These are phyloP conservation scores for Salmo trutta DNA, from an alignment of 2,797 vertebrate genomes.

Conservation along the genomic window DNA sequence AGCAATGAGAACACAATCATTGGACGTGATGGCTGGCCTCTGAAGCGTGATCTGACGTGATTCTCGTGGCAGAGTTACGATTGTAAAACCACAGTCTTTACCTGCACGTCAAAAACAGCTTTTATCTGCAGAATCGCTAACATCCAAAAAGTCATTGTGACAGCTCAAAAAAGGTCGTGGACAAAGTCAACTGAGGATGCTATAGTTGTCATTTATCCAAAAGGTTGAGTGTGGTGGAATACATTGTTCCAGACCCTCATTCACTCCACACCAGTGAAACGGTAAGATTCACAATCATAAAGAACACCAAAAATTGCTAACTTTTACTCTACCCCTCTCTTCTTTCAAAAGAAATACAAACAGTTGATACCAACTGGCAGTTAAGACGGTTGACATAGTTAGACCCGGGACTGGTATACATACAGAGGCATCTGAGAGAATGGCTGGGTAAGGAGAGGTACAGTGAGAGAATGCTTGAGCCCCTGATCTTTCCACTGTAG, in stretches of 20 bases:
- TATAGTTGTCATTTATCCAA: background rate
- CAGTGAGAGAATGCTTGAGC: constrained; percentile 26
- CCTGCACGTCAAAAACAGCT: constrained; percentile 29
- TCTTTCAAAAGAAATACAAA: background rate
- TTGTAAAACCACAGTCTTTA: constrained; percentile 8
- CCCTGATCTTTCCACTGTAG: constrained; percentile 36
- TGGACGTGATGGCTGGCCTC: constrained; percentile 33
- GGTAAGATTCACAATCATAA: background rate
- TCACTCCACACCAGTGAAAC: background rate
- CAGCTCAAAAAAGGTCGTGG: constrained; percentile 6
- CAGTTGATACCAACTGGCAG: background rate
- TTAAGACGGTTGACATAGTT: background rate
- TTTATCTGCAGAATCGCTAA: constrained; percentile 23
- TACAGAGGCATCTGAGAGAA: background rate
- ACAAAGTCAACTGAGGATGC: background rate
- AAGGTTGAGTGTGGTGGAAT: background rate
- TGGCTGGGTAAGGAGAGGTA: constrained; percentile 6
- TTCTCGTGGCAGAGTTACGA: constrained; percentile 2
- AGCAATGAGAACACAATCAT: constrained; percentile 34
- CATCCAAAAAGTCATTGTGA: constrained; percentile 30
- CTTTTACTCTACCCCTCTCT: background rate
- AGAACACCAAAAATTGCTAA: background rate
- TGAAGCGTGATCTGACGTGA: constrained; percentile 30
- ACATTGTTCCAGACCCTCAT: background rate
- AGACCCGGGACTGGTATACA: background rate